Conservation (phyloP, 2,888 invertebrate species). For the Marasmarcha lunaedactyla region DNA sequence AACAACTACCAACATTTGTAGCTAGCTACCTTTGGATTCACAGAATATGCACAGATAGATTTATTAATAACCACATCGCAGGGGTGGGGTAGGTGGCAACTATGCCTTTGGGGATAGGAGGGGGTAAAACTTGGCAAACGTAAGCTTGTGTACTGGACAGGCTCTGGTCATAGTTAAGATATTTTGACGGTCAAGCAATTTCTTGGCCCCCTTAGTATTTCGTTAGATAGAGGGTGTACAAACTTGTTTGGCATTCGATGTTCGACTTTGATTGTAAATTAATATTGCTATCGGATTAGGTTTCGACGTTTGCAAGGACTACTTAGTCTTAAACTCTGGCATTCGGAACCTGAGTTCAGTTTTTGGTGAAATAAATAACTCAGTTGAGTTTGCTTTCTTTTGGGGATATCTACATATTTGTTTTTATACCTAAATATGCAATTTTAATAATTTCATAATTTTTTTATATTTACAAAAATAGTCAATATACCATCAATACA, state of each 20-base stretch:
- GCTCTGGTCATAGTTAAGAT: slow-evolving; percentile 63
- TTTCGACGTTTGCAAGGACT: background rate
- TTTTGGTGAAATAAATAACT: no score
- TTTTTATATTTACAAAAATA: no score
- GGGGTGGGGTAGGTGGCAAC: slow-evolving; percentile 12
- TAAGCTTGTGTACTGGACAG: slow-evolving; percentile 63
- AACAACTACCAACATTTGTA: background rate
- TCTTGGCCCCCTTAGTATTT: slow-evolving; percentile 48
- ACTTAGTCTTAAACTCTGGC: background rate
- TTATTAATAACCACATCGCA: slow-evolving; percentile 21
- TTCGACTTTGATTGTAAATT: slow-evolving; percentile 12
- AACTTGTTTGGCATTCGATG: slow-evolving; percentile 34
- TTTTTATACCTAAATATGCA: no score
- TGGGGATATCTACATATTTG: no score
- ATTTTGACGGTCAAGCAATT: slow-evolving; percentile 67
- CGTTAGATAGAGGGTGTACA: slow-evolving; percentile 44
- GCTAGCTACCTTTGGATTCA: slow-evolving; percentile 3
- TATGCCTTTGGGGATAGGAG: slow-evolving; percentile 20
- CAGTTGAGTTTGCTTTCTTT: no score
- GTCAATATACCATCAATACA: no score
- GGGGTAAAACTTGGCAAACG: slow-evolving; percentile 57
- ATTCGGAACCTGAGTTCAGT: no score
- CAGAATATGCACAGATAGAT: slow-evolving; percentile 23
- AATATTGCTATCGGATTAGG: background rate
- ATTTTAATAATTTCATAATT: no score